A percentile compares a stretch with the other conserved stretches of the same genome.
phyloP scores from a whole-genome alignment of 2,113 vertebrate species.

The Centropus unirufus region DNA sequence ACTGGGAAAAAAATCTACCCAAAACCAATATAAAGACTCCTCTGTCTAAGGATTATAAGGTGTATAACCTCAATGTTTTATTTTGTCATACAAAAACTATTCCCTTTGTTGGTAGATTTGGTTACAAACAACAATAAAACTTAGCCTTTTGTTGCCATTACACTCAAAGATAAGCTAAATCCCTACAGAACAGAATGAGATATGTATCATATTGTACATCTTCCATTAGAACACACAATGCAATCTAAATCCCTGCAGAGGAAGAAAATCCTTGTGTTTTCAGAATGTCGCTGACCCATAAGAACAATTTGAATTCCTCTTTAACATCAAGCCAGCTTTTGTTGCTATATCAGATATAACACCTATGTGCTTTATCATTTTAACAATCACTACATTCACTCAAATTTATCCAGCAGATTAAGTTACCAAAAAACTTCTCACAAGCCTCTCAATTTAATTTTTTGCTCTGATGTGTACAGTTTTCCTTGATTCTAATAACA shows the following conservation, averaged over 20 bases:
- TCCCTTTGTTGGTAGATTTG: conserved; percentile 57
- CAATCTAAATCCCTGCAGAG: background rate
- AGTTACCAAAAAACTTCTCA: background rate
- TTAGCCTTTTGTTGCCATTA: conserved; percentile 18
- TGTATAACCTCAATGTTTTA: conserved; percentile 31
- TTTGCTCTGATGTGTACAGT: background rate
- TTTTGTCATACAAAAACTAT: conserved; percentile 33
- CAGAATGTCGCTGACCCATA: background rate
- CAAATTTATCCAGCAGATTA: background rate
- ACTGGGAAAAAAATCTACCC: background rate
- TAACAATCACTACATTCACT: background rate
- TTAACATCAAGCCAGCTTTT: background rate
- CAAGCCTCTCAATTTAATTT: background rate
- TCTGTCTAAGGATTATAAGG: conserved; percentile 26
- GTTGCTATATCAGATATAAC: background rate
- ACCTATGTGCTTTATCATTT: background rate
- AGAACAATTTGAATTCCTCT: background rate
- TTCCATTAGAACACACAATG: background rate
- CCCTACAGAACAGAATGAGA: conserved; percentile 17
- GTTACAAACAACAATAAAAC: conserved; percentile 43
- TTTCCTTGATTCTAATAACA: background rate
- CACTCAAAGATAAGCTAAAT: conserved; percentile 4
- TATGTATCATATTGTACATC: background rate
- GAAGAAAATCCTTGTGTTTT: conserved; percentile 14
- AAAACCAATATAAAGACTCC: background rate